Evolutionary conservation across 2,888 invertebrate species (phyloP).

Genomic region (Eupelmus urozonus): DNA sequence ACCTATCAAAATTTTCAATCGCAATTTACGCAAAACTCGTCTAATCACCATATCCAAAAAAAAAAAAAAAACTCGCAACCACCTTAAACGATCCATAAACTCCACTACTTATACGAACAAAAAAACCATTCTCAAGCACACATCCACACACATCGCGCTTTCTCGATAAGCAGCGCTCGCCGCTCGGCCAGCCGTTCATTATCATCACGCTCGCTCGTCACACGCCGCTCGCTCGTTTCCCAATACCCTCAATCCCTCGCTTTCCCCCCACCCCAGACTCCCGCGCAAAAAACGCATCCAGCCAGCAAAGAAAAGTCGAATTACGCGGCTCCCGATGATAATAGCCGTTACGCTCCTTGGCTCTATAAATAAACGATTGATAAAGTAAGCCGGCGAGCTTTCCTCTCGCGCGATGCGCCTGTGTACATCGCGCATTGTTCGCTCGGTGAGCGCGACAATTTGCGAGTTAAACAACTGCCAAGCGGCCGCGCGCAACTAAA

Average conservation of each 20-base stretch:
- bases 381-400: conserved; percentile 55
- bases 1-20: too few species aligned
- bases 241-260: conserved; percentile 10
- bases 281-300: too few species aligned
- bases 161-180: conserved; percentile 19
- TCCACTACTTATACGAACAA: too few species aligned
- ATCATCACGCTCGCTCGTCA: conserved; percentile 35
- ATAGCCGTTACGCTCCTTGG: too few species aligned
- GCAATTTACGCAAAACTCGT: too few species aligned
- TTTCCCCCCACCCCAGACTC: too few species aligned
- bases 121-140: conserved; percentile 35
- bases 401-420: conserved; percentile 11
- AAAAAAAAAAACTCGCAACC: background rate
- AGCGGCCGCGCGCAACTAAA: conserved; percentile 37
- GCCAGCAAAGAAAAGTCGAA: background rate
- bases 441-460: conserved; percentile 44
- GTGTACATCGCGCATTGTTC: conserved; percentile 13
- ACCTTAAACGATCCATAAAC: too few species aligned
- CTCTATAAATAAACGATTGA: conserved; percentile 64
- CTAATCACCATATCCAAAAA: background rate
- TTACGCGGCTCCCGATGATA: background rate
- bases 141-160: background rate
- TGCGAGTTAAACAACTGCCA: conserved; percentile 53
- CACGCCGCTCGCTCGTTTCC: conserved; percentile 24
- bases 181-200: conserved; percentile 46